Evolutionary conservation across 1,140 invertebrate species (phyloP).

Genomic region (Eubasilissa regina): DNA sequence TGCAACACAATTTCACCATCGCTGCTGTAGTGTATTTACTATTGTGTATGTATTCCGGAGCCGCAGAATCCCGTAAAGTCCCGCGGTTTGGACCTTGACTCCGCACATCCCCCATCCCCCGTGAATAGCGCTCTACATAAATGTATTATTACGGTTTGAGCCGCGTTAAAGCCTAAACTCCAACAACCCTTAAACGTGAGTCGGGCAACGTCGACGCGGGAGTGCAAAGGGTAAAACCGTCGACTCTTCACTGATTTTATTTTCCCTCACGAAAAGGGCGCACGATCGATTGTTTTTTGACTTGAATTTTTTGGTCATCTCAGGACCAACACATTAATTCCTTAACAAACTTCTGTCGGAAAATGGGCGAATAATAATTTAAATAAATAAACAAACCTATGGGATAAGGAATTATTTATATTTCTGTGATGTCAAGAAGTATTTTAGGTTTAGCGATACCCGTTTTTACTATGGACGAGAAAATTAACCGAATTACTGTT

Average conservation of each 20-base stretch:
- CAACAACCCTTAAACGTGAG: slow-evolving; percentile 1
- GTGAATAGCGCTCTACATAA: slow-evolving; percentile 17
- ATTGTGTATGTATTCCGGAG: slow-evolving; percentile 29
- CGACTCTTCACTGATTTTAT: not conserved
- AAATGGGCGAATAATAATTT: slow-evolving; percentile 7
- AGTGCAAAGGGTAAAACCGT: slow-evolving; percentile 5
- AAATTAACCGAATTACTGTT: too few species aligned
- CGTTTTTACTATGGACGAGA: not conserved
- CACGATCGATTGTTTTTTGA: not conserved
- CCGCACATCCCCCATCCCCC: slow-evolving; percentile 7
- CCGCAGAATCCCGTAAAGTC: slow-evolving; percentile 37
- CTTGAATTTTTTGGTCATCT: not conserved
- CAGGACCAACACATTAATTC: slow-evolving; percentile 3
- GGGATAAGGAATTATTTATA: not conserved
- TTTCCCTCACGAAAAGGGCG: not conserved
- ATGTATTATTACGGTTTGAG: slow-evolving; percentile 37
- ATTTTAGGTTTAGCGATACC: too few species aligned
- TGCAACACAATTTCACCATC: slow-evolving; percentile 14
- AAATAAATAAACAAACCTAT: too few species aligned
- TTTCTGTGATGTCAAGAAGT: not conserved
- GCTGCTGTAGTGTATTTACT: not conserved
- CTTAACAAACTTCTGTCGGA: not conserved
- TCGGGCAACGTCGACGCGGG: not conserved
- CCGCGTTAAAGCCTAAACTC: slow-evolving; percentile 19
- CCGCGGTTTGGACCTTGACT: slow-evolving; percentile 40